phyloP scores from a whole-genome alignment of 1,140 invertebrate genomes.

The Tetragnatha versicolor region DNA sequence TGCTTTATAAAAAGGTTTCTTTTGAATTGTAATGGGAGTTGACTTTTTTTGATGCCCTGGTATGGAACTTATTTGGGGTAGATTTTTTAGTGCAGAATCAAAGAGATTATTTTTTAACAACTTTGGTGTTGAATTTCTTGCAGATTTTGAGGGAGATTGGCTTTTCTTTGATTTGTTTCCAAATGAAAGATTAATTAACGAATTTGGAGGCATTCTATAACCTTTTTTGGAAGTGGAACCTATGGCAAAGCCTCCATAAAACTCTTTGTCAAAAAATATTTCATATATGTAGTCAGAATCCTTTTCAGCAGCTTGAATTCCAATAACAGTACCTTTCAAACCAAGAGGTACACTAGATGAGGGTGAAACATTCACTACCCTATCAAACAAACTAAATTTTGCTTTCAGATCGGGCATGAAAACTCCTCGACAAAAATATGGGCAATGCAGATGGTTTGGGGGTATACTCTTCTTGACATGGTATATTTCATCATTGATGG shows the following conservation, averaged over 20 bases:
- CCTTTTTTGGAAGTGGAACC: constrained; percentile 65
- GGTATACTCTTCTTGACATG: constrained; percentile 77
- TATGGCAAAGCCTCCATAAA: constrained; percentile 71
- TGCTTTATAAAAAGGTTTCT: constrained; percentile 45
- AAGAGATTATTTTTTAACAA: not conserved
- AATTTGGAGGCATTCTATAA: constrained; percentile 68
- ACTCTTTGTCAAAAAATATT: constrained; percentile 79
- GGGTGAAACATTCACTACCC: constrained; percentile 79
- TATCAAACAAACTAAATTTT: constrained; percentile 77
- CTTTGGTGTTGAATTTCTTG: not conserved
- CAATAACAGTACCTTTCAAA: constrained; percentile 81
- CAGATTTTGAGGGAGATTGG: constrained; percentile 13
- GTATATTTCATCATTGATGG: constrained; percentile 64
- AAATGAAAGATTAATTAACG: constrained; percentile 72
- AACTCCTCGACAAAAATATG: constrained; percentile 65
- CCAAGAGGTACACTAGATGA: constrained; percentile 82
- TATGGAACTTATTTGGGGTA: not conserved
- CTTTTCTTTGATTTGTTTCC: constrained; percentile 56
- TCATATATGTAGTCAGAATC: constrained; percentile 71
- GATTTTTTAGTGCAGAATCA: constrained; percentile 26
- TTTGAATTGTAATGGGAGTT: not conserved
- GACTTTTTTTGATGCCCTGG: constrained; percentile 28
- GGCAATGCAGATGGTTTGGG: constrained; percentile 74
- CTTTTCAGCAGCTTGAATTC: constrained; percentile 65
- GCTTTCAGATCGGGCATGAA: constrained; percentile 73